Percentiles rank a stretch among this genome's conserved stretches.
These are phyloP conservation scores for Bombyx mandarina DNA, from an alignment of 1,140 invertebrate genomes.

Conservation along the genomic window DNA sequence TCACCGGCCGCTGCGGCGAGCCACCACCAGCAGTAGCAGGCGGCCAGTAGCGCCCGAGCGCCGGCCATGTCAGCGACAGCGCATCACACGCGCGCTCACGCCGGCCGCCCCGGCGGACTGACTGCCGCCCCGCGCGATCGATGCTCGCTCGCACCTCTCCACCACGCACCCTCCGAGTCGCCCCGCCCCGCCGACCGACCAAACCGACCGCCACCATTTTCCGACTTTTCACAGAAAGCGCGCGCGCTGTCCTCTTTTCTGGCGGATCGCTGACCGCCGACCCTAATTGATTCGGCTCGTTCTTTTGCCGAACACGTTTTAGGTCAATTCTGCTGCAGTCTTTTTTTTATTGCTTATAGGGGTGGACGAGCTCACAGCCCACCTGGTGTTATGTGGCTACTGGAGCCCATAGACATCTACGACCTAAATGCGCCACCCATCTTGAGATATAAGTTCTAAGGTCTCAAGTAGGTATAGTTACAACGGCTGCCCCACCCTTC, in stretches of 20 bases:
- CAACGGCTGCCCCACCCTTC: no score
- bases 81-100: constrained; percentile 67
- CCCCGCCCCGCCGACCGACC: constrained; percentile 16
- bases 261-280: constrained; percentile 62
- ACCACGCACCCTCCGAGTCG: constrained; percentile 43
- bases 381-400: no score
- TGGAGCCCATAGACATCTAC: no score
- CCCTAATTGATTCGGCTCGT: constrained; percentile 65
- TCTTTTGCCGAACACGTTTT: constrained; percentile 66
- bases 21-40: constrained; percentile 67
- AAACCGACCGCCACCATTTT: constrained; percentile 36
- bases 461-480: no score
- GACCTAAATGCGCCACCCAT: no score
- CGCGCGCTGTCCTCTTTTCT: constrained; percentile 65
- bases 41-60: constrained; percentile 68
- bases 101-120: constrained; percentile 69
- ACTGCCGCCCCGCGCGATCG: constrained; percentile 60
- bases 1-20: constrained; percentile 66
- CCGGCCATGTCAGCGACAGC: constrained; percentile 67
- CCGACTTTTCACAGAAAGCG: constrained; percentile 62
- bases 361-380: no score
- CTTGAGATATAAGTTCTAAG: no score
- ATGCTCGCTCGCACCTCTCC: constrained; percentile 50
- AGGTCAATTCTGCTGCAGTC: constrained; percentile 63
- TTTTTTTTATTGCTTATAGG: constrained; percentile 6